Base-by-base conservation (phyloP, 92 coral and sea anemone species). In the Zoanthus sansibaricus region DNA sequence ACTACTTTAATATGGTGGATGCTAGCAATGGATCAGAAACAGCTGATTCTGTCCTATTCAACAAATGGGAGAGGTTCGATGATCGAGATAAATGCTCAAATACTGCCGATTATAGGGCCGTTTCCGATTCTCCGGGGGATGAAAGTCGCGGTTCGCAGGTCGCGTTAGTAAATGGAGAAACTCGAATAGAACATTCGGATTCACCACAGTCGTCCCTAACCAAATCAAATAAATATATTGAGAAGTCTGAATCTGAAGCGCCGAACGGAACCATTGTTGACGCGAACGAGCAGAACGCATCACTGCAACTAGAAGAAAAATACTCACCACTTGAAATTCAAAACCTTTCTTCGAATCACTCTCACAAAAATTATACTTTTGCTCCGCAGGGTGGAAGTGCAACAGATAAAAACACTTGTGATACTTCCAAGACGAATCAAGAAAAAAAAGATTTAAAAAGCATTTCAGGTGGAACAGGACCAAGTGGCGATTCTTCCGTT, bases 1-100 rank as follows among this genome's bases (percentile, higher is more conserved):
- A 25, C 58, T 5, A 25, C 67, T 80, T 32, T 45, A 48, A 80
- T 64, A 80, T 80, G 85, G 75, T 67, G 75, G 85, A 80, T 67
- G 87, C 70, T 71, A 73, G 58, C 71, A 56, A 31, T 83, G 72
- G 58, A 64, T 15, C 69, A 4, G 71, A 71, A 71, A 71, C 87
- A 73, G 77, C 87, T 83, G 87, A 83, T 73, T 51, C 79, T 71
- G 68, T 58, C 33, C 58, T 44, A 21, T 83, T 73, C 71, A 79
- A 78, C 42, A 84, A 84, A 78, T 91, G 94, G 94, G 94, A 91
- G 89, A 91, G 82, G 86, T 91, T 91, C 76, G 94, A 83, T 62
- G 92, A 88, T 59, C 86, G 88, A 84, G 71, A 47, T 12, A 80
- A 64, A 80, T 64, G 85, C 85, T 80, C 85, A 80, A 80, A 31